Evolutionary conservation across 2,888 invertebrate species (phyloP).

Genomic region (Eristalis arbustorum): DNA sequence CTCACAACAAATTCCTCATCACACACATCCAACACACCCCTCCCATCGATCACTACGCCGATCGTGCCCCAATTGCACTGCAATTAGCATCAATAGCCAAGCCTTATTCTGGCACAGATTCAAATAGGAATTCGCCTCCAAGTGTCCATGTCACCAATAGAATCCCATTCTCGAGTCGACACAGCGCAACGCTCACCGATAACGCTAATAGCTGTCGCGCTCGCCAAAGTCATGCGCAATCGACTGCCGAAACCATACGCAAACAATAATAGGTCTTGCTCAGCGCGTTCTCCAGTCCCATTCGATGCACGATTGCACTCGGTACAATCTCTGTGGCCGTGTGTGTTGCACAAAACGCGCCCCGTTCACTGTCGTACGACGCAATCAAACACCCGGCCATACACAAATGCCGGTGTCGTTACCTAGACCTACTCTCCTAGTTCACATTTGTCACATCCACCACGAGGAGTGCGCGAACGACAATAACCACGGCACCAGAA

Average conservation of each 20-base stretch:
- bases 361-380: conserved; percentile 10
- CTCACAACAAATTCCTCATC: neutral
- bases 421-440: conserved; percentile 70
- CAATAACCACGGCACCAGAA: neutral
- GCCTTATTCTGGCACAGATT: conserved; percentile 5
- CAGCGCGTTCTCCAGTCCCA: neutral
- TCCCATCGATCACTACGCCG: neutral
- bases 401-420: conserved; percentile 60
- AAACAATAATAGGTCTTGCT: conserved; percentile 20
- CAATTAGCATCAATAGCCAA: conserved; percentile 10
- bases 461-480: conserved; percentile 40
- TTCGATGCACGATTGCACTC: neutral
- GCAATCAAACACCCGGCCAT: conserved; percentile 49
- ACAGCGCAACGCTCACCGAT: conserved; percentile 12
- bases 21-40: neutral
- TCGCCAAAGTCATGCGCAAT: conserved; percentile 11
- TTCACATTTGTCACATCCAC: conserved; percentile 54
- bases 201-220: conserved; percentile 1
- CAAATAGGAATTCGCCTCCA: conserved; percentile 26
- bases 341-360: conserved; percentile 35
- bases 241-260: conserved; percentile 19
- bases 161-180: conserved; percentile 9
- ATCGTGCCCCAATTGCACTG: neutral
- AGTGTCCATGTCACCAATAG: conserved; percentile 54
- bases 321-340: conserved; percentile 4